A percentile compares a stretch with the other conserved stretches of the same genome.
Conservation (phyloP, 2,888 invertebrate species). For the Eupithecia subumbrata region DNA sequence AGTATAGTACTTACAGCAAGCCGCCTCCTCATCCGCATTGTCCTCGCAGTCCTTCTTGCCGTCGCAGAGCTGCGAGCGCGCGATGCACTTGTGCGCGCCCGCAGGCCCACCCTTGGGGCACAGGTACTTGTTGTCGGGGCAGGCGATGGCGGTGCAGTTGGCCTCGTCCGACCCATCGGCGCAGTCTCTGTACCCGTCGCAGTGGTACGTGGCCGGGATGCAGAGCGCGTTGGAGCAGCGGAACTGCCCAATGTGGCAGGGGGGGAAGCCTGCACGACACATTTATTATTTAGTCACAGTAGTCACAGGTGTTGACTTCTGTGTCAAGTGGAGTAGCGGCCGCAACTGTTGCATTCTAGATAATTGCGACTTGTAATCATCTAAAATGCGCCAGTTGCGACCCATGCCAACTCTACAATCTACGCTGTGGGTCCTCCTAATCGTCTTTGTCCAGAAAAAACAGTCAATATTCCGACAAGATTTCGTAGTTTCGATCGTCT, state of each 20-base stretch:
- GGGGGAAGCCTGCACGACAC: conserved; percentile 89
- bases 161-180: conserved; percentile 95
- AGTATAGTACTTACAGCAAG: conserved; percentile 90
- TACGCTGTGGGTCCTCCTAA: neutral
- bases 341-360: neutral
- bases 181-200: conserved; percentile 95
- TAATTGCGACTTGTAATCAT: neutral
- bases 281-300: neutral
- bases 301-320: neutral
- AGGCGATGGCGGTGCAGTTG: conserved; percentile 93
- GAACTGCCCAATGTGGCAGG: conserved; percentile 95
- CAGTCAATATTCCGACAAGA: neutral
- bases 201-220: conserved; percentile 93
- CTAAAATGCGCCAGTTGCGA: neutral
- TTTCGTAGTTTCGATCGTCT: neutral
- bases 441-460: neutral
- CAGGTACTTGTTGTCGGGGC: conserved; percentile 95
- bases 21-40: conserved; percentile 93
- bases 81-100: conserved; percentile 93
- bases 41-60: conserved; percentile 96
- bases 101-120: conserved; percentile 90
- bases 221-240: conserved; percentile 96
- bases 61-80: conserved; percentile 94
- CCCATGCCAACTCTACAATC: neutral
- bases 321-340: neutral